Conservation (phyloP, 2,113 vertebrate species). For the Nanger granti region DNA sequence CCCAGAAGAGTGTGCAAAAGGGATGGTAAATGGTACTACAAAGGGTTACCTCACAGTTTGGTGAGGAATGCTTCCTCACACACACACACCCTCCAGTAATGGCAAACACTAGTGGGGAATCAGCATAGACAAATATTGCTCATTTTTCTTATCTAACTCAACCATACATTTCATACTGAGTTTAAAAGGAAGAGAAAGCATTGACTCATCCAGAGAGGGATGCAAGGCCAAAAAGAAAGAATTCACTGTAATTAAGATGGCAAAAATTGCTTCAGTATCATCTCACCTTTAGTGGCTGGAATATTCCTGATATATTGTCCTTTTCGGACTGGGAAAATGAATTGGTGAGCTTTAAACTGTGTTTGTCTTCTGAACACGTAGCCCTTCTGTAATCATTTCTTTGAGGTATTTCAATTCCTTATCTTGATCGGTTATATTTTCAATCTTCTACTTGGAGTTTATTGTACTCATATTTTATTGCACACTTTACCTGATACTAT, state of each 20-base stretch:
- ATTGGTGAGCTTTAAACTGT: not conserved
- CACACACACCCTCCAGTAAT: not conserved
- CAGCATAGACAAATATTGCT: not conserved
- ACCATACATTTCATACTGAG: not conserved
- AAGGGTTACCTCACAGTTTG: not conserved
- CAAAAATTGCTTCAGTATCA: slow-evolving; percentile 33
- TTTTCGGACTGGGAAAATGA: slow-evolving; percentile 2
- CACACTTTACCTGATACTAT: not conserved
- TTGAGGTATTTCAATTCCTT: slow-evolving; percentile 21
- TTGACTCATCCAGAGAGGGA: not conserved
- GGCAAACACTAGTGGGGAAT: not conserved
- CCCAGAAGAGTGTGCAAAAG: not conserved
- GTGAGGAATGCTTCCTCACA: not conserved
- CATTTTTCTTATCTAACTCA: slow-evolving; percentile 23
- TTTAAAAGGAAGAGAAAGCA: slow-evolving; percentile 1
- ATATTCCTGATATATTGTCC: slow-evolving; percentile 1
- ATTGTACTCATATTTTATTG: not conserved
- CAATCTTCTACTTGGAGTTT: slow-evolving; percentile 3
- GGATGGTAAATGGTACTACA: not conserved
- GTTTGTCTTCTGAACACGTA: not conserved
- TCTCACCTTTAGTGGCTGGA: slow-evolving; percentile 8
- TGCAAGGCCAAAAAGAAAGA: not conserved
- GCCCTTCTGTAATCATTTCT: not conserved
- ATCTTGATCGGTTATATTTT: slow-evolving; percentile 40
- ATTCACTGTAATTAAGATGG: slow-evolving; percentile 29